These are phyloP conservation scores for Cynocephalus volans DNA, from an alignment of 2,113 vertebrate species.

Conservation along the genomic window DNA sequence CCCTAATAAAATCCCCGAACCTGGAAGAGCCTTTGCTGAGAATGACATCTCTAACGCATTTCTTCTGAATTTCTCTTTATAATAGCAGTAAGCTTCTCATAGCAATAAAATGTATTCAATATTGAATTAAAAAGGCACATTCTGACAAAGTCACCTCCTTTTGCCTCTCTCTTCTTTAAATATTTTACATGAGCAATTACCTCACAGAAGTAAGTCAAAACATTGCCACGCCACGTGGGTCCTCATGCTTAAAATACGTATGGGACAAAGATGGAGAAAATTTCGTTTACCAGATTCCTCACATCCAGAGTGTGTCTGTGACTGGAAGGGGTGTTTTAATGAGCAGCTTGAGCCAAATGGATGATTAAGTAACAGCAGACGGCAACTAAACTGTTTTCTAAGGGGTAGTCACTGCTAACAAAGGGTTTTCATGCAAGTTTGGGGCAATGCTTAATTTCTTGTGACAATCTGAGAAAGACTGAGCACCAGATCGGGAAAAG, in stretches of 20 bases:
- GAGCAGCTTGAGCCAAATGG: neutral
- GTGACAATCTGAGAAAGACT: neutral
- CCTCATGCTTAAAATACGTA: neutral
- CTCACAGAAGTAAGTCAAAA: neutral
- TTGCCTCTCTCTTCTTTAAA: neutral
- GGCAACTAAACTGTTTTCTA: neutral
- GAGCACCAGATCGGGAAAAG: neutral
- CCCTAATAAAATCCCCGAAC: neutral
- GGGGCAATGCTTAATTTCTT: neutral
- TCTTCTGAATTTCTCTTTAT: neutral
- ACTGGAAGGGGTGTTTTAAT: neutral
- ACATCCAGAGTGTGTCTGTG: neutral
- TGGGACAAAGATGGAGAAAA: neutral
- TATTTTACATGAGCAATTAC: neutral
- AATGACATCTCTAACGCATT: neutral
- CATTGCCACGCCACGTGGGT: neutral
- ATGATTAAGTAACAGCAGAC: neutral
- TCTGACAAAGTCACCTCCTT: neutral
- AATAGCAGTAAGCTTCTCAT: neutral
- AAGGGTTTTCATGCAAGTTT: neutral
- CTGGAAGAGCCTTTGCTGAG: neutral
- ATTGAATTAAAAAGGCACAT: neutral
- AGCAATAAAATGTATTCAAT: neutral
- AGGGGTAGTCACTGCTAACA: neutral
- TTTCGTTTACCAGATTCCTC: slow-evolving; percentile 20